These are phyloP conservation scores for Oenanthe oenanthe DNA, from an alignment of 2,113 vertebrate genomes.

Conservation along the genomic window DNA sequence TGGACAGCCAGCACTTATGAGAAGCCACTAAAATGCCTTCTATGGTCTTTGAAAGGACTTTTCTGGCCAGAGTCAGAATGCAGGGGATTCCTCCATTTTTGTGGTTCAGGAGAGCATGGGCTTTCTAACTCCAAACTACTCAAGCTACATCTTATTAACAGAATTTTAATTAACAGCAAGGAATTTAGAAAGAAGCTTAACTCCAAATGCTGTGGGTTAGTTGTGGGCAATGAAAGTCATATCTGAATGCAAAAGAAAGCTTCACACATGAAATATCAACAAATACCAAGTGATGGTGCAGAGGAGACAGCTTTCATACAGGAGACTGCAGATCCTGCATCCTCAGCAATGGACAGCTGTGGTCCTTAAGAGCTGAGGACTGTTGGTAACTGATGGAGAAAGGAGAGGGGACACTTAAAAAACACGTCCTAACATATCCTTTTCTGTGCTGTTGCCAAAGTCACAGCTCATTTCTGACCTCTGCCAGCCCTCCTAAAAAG, in stretches of 20 bases:
- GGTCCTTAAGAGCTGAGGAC: background rate
- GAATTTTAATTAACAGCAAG: background rate
- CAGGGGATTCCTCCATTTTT: background rate
- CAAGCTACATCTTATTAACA: background rate
- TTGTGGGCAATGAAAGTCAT: background rate
- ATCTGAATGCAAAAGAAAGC: background rate
- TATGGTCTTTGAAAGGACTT: background rate
- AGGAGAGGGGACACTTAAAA: background rate
- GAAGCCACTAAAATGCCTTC: constrained; percentile 24
- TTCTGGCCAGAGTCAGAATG: background rate
- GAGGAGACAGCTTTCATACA: background rate
- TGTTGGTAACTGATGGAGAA: background rate
- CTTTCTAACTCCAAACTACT: background rate
- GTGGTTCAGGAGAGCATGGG: background rate
- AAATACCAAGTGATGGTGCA: background rate
- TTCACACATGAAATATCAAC: background rate
- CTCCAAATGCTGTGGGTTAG: background rate
- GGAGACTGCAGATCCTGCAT: background rate
- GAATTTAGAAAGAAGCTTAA: background rate
- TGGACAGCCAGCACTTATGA: constrained; percentile 9
- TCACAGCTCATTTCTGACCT: background rate
- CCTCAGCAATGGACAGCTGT: background rate
- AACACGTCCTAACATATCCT: background rate
- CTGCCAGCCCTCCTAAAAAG: background rate
- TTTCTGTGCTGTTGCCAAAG: background rate